Conservation (phyloP, 2,113 vertebrate species). For the Ophthalmolycus amberensis region DNA sequence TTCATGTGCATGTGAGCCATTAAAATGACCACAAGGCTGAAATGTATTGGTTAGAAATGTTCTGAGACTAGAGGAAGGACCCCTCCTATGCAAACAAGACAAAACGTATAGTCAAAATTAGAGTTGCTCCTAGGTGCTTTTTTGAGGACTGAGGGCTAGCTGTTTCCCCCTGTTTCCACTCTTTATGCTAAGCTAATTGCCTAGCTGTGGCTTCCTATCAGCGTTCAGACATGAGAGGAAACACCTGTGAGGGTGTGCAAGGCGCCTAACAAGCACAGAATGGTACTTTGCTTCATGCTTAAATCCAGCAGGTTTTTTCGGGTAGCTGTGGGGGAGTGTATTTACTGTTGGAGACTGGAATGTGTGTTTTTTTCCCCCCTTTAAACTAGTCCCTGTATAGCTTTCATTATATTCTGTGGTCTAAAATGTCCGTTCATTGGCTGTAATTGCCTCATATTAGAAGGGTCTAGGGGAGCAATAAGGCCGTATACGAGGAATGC, state of each 20-base stretch:
- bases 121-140: neutral
- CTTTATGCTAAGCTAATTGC: neutral
- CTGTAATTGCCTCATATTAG: conserved; percentile 55
- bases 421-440: conserved; percentile 33
- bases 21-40: neutral
- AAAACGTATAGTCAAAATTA: neutral
- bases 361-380: neutral
- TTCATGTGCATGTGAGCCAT: conserved; percentile 4
- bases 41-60: neutral
- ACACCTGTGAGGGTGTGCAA: neutral
- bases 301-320: neutral
- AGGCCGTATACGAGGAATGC: conserved; percentile 49
- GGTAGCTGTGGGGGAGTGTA: neutral
- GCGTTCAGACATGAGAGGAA: neutral
- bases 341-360: conserved; percentile 13
- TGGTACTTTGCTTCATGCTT: conserved; percentile 5
- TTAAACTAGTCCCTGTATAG: conserved; percentile 7
- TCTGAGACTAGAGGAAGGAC: neutral
- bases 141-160: neutral
- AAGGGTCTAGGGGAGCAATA: conserved; percentile 30
- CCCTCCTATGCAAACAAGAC: too few species aligned
- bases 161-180: neutral
- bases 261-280: neutral
- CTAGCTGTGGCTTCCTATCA: neutral
- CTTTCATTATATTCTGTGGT: conserved; percentile 16